phyloP scores from a whole-genome alignment of 2,797 vertebrate genomes.

The Lagodon rhomboides region DNA sequence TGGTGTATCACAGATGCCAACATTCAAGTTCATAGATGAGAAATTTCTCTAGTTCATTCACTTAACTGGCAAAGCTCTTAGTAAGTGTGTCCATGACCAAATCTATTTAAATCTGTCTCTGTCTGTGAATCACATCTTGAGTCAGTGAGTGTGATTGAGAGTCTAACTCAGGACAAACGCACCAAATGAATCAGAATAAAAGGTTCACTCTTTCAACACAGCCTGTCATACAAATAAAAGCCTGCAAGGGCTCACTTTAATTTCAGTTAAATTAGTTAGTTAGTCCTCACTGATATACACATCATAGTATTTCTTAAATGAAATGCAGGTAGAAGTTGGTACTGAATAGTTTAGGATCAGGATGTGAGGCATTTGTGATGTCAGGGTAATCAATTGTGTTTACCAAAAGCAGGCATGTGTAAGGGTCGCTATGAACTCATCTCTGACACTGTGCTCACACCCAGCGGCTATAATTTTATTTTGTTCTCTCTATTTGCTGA shows the following conservation, averaged over 20 bases:
- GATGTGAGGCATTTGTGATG: constrained; percentile 23
- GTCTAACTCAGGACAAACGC: constrained; percentile 18
- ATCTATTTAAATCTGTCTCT: not conserved
- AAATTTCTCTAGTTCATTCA: not conserved
- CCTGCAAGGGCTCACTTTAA: constrained; percentile 17
- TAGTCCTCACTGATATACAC: constrained; percentile 23
- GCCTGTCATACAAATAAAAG: constrained; percentile 33
- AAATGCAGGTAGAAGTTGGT: not conserved
- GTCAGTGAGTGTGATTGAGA: constrained; percentile 27
- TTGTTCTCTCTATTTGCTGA: constrained; percentile 26
- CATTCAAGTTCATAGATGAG: not conserved
- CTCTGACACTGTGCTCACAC: constrained; percentile 39
- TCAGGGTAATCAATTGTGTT: constrained; percentile 36
- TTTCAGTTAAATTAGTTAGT: constrained; percentile 25
- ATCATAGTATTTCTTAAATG: constrained; percentile 29
- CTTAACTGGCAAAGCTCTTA: not conserved
- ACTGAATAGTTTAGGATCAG: constrained; percentile 16
- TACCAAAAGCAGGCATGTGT: constrained; percentile 3
- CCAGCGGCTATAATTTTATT: constrained; percentile 29
- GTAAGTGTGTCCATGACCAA: not conserved
- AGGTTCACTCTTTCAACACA: constrained; percentile 9
- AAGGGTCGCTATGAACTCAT: constrained; percentile 15
- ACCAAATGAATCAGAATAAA: constrained; percentile 38
- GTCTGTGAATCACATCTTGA: not conserved
- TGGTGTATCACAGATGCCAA: not conserved